Evolutionary conservation across 2,113 vertebrate genomes (phyloP), one percentile per base, ranked within the genome.

Genomic region (Phyllopteryx taeniolatus): DNA sequence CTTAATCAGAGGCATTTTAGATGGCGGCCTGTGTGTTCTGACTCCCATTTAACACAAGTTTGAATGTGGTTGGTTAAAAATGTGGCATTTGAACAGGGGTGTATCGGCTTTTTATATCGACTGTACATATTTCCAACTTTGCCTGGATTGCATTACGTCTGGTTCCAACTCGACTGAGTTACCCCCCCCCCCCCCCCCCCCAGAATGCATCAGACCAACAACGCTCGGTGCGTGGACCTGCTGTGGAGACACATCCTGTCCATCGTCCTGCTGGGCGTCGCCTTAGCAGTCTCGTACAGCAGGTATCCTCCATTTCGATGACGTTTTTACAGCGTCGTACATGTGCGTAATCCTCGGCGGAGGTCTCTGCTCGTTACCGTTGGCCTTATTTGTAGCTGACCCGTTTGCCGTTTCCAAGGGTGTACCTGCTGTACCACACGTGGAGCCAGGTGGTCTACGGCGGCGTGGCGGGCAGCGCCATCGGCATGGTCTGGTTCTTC

Each of bases 141-240:
- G 42, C 43, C 14, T 17, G 20, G 60, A 10, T 11, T n/a, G 5
- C 56, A 9, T 56, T 19, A 12, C 10, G 17, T 20, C 51, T 53
- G 51, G 6, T 53, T 53, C 3, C 2, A 8, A 22, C 53, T 57
- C 54, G 2, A n/a, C 4, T 70, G 57, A 12, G 71, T 64, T 64
- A 53, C 67, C 75, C 56, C 71, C 80, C 67, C 75, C 27, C 27
- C 27, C 27, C 27, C 27, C 27, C 27, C 27, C 27, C 74, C 65
- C 73, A 99, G 98, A 94, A 99, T 99, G 98, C 98, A 99, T 92
- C 98, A 99, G 90, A 99, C 98, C 70, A 99, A 98, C 94, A 99
- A 99, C 22, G 98, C 98, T 68, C 95, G 96, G 76, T 99, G 96
- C 92, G 93, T 98, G 92, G 97, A 99, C 89, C 86, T 99, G 88